These are phyloP conservation scores for Eupithecia pulchellata DNA, from an alignment of 2,888 invertebrate genomes.

Conservation along the genomic window DNA sequence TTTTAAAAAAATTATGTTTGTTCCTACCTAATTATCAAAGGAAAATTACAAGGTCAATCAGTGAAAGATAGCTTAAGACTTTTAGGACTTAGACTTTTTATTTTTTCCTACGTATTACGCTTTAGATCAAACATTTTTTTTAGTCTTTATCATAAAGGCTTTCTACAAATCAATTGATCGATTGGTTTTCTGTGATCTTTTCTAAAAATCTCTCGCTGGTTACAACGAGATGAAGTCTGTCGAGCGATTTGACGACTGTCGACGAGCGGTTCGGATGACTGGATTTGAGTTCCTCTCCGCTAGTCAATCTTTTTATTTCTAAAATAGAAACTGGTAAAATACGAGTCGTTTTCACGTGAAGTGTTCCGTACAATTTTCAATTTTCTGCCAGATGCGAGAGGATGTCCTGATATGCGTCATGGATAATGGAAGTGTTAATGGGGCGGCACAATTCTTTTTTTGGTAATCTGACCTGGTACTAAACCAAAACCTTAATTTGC, in stretches of 20 bases:
- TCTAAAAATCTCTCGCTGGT: background rate
- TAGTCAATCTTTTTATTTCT: background rate
- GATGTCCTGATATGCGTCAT: background rate
- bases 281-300: slow-evolving; percentile 1
- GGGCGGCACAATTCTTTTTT: background rate
- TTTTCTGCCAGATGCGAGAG: background rate
- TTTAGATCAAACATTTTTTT: too few species aligned
- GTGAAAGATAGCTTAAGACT: too few species aligned
- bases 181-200: background rate
- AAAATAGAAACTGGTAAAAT: background rate
- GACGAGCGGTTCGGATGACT: slow-evolving; percentile 1
- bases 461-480: background rate
- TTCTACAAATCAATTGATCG: slow-evolving; percentile 19
- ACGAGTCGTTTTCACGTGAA: background rate
- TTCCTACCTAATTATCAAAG: too few species aligned
- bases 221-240: slow-evolving; percentile 24
- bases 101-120: too few species aligned
- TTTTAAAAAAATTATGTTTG: too few species aligned
- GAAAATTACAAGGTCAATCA: too few species aligned
- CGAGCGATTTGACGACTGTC: slow-evolving; percentile 20
- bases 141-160: background rate
- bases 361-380: background rate
- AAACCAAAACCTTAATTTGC: too few species aligned
- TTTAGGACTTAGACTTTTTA: too few species aligned
- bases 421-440: background rate